A percentile compares a stretch with the other conserved stretches of the same genome.
Evolutionary conservation across 2,797 vertebrate genomes (phyloP).

Genomic region (Diplodus sargus): DNA sequence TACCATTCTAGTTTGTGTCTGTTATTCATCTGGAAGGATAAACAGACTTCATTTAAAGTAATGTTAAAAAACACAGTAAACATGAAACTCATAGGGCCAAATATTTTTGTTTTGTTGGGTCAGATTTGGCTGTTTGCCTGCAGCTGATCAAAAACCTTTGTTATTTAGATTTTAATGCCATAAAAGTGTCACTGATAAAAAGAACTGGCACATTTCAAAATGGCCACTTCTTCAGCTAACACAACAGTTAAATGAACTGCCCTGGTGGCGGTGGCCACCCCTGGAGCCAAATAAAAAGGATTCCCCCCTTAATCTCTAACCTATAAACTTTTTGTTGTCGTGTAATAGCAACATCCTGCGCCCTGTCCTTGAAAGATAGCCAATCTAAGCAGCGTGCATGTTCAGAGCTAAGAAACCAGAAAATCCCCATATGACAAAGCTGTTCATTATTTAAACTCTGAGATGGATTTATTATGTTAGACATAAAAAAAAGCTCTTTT

Average conservation of each 20-base stretch:
- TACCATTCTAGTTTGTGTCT: background rate
- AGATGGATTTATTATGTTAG: conserved; percentile 68
- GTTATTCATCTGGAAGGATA: background rate
- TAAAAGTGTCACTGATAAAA: conserved; percentile 17
- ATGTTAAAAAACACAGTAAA: too few species aligned
- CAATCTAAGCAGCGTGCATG: conserved; percentile 11
- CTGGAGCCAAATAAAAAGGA: conserved; percentile 5
- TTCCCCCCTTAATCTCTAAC: conserved; percentile 21
- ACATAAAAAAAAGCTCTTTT: conserved; percentile 46
- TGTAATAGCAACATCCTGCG: background rate
- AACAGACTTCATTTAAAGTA: background rate
- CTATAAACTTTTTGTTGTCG: conserved; percentile 38
- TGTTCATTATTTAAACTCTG: conserved; percentile 72
- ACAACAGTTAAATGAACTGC: background rate
- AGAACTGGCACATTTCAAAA: background rate
- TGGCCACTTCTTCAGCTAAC: background rate
- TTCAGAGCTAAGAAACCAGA: conserved; percentile 24
- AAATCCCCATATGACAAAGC: conserved; percentile 27
- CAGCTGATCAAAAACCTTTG: background rate
- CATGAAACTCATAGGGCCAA: background rate
- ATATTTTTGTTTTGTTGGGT: background rate
- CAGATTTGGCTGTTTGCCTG: background rate
- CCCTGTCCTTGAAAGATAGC: conserved; percentile 20
- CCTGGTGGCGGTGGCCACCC: background rate
- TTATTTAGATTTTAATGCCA: conserved; percentile 9